Evolutionary conservation across 2,888 invertebrate species (phyloP).

Genomic region (Nephrotoma flavescens): DNA sequence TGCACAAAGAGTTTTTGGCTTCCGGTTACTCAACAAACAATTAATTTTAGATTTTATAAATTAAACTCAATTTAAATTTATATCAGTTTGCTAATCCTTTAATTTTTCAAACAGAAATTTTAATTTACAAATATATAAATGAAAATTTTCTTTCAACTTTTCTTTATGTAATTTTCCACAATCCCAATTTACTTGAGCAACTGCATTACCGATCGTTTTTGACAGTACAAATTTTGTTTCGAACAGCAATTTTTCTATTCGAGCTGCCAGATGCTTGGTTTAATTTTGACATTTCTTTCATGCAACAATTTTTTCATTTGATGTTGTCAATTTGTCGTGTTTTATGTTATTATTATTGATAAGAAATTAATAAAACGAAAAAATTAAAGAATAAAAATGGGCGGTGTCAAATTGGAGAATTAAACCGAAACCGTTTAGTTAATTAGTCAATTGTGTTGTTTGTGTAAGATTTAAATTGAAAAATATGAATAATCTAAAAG

Average conservation of each 20-base stretch:
- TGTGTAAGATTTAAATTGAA: background rate
- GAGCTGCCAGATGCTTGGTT: background rate
- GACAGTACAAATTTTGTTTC: background rate
- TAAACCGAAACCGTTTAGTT: background rate
- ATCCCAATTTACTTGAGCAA: background rate
- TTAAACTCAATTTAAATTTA: background rate
- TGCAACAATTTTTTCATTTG: background rate
- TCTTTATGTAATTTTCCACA: background rate
- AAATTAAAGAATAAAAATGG: background rate
- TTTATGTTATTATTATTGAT: background rate
- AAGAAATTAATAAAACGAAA: background rate
- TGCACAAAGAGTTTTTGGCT: background rate
- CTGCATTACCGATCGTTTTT: background rate
- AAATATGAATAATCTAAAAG: slow-evolving; percentile 27
- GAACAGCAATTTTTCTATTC: background rate
- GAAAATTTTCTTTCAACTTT: background rate
- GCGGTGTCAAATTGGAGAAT: background rate
- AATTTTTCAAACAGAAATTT: background rate
- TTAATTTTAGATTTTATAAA: background rate
- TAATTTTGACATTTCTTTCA: background rate
- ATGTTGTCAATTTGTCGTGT: background rate
- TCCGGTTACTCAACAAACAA: background rate
- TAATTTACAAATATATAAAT: background rate
- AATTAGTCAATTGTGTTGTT: background rate
- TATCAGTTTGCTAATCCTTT: background rate